Evolutionary conservation across 2,797 vertebrate genomes (phyloP), one percentile per base, ranked within the genome.

Genomic region (Takifugu rubripes): DNA sequence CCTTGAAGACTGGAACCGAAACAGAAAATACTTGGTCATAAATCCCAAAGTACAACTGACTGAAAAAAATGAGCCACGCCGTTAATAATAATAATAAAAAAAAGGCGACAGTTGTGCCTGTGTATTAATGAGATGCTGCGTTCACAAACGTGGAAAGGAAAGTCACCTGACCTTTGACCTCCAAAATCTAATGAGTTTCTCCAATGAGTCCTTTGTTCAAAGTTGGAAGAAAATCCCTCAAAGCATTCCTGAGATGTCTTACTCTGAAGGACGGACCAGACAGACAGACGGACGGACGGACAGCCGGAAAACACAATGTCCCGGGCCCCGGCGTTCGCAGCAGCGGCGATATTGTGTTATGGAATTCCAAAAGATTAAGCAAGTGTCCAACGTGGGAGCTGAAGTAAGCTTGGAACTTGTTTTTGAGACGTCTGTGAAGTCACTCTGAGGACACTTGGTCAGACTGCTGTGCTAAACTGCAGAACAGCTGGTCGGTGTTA

Each of bases 1-100:
- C 87, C 95, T 84, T 96, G 94, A 68, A 98, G 93, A 83, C 97
- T 99, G 56, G 36, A 40, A 40, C 11, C 36, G 5, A 40, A 40
- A 40, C 36, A 40, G 44, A n/a, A 46, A 46, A 46, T n/a, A 2
- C 6, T 5, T 7, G 7, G 36, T 40, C 17, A 46, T 2, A 46
- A 46, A 17, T 45, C 3, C 7, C 17, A 8, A 45, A 16, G n/a
- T 3, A 17, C 5, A n/a, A 45, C 1, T 6, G 43, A 45, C 15
- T 33, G 10, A 40, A 40, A 40, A 40, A 40, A 40, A 40, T 9
- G 3, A 33, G 31, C 31, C 31, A 33, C 31, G 21, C 21, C 21
- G 21, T 21, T 21, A 10, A 33, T 33, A 33, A 9, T 33, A 33
- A 33, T 9, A 3, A 10, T 33, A 2, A 40, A 14, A 14, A 40